These are phyloP conservation scores for Stenichneumon culpator DNA, from an alignment of 2,888 invertebrate species.

Conservation along the genomic window DNA sequence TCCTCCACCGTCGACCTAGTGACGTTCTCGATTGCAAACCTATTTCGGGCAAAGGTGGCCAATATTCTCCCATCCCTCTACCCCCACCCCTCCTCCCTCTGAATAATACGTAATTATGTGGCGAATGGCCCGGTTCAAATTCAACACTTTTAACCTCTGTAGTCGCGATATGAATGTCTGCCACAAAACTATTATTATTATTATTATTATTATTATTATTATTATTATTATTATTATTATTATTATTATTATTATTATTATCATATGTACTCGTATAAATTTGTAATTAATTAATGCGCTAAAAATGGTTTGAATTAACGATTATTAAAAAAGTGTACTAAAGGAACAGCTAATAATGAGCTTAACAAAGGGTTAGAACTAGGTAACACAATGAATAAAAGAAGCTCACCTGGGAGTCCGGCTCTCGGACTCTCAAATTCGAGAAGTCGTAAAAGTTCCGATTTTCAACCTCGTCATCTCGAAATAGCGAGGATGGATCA, in stretches of 20 bases:
- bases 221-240: no score
- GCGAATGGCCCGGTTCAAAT: background rate
- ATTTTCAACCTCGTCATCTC: slow-evolving; percentile 60
- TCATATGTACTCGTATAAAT: background rate
- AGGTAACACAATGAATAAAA: background rate
- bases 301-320: background rate
- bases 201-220: background rate
- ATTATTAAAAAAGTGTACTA: background rate
- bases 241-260: no score
- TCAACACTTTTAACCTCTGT: background rate
- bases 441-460: slow-evolving; percentile 51
- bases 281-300: background rate
- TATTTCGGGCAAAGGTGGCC: background rate
- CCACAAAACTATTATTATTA: background rate
- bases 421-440: slow-evolving; percentile 65
- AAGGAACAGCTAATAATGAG: background rate
- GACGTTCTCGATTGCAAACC: slow-evolving; percentile 38
- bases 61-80: background rate
- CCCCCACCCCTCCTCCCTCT: no score
- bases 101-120: background rate
- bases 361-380: background rate
- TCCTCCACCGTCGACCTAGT: slow-evolving; percentile 48
- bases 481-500: slow-evolving; percentile 2
- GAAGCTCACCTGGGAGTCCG: slow-evolving; percentile 62
- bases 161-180: background rate